Evolutionary conservation across 2,888 invertebrate species (phyloP), one percentile per base, ranked within the genome.

Genomic region (Pollenia amentaria): DNA sequence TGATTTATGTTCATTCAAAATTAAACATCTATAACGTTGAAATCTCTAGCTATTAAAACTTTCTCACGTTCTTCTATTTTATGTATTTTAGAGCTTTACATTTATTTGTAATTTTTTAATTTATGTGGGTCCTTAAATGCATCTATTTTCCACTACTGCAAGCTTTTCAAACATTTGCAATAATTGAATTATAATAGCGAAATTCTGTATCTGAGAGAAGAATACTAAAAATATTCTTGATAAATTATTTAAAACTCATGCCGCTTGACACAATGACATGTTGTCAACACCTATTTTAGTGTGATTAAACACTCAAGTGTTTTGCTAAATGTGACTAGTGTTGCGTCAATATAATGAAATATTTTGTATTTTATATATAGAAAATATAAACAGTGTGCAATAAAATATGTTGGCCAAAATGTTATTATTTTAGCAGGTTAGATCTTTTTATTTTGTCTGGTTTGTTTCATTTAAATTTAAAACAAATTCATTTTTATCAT

Each of bases 211-310:
- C 48, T 75, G 18, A 81, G 73, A 29, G 46, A 18, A 77, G 77
- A 77, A 77, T 53, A 75, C 14, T 62, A 62, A 69, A 69, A 82
- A n/a, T 80, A 55, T 80, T 76, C 44, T 18, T 77, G 72, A 85
- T 85, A 70, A 84, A 80, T 80, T 87, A 83, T 84, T 84, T 83
- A 78, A 78, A 75, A 77, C 85, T 76, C 67, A 77, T 86, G 64
- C 81, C 84, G 87, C 86, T 79, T 80, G 87, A 87, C 88, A 81
- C 83, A 67, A 76, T 88, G 88, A 87, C 88, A 87, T 73, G 69
- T 87, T 88, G 88, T 88, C 88, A 88, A 88, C 87, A 88, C 88
- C 86, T 84, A 84, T 88, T 88, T 87, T 83, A 83, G 81, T 87
- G 87, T 84, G 88, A 88, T 88, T 88, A 88, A 87, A 88, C 85